Evolutionary conservation across 2,888 invertebrate genomes (phyloP).

Genomic region (Caenorhabditis sp.): DNA sequence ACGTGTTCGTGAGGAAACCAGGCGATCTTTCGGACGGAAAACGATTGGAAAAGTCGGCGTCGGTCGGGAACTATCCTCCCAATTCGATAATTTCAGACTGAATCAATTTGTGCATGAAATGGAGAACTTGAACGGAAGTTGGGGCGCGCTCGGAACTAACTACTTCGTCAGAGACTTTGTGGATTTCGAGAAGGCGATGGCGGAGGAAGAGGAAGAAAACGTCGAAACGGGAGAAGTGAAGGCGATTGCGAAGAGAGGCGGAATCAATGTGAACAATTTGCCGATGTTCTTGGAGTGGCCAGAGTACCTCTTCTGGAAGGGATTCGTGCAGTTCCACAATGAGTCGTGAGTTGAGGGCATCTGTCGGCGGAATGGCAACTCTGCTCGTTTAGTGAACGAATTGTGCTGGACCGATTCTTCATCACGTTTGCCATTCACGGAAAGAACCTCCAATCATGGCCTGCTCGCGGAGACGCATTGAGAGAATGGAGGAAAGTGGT

Average conservation of each 20-base stretch:
- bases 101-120: slow-evolving; percentile 68
- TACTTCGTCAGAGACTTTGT: slow-evolving; percentile 64
- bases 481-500: slow-evolving; percentile 69
- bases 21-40: slow-evolving; percentile 68
- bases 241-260: slow-evolving; percentile 17
- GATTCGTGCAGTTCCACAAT: slow-evolving; percentile 63
- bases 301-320: slow-evolving; percentile 72
- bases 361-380: neutral
- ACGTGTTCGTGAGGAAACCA: slow-evolving; percentile 70
- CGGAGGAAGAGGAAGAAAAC: slow-evolving; percentile 52
- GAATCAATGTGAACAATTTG: slow-evolving; percentile 44
- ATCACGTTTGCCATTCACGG: slow-evolving; percentile 71
- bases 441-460: slow-evolving; percentile 66
- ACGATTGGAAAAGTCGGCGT: slow-evolving; percentile 19
- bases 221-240: no score
- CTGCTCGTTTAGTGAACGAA: slow-evolving; percentile 10
- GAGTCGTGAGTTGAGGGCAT: slow-evolving; percentile 28
- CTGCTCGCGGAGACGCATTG: slow-evolving; percentile 66
- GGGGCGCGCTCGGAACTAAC: slow-evolving; percentile 71
- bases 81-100: slow-evolving; percentile 61
- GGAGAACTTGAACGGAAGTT: slow-evolving; percentile 70
- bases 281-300: slow-evolving; percentile 72
- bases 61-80: no score
- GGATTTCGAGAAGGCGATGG: slow-evolving; percentile 54
- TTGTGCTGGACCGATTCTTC: slow-evolving; percentile 66